Conservation (phyloP, 2,888 invertebrate species). For the Cephus sareptanus region DNA sequence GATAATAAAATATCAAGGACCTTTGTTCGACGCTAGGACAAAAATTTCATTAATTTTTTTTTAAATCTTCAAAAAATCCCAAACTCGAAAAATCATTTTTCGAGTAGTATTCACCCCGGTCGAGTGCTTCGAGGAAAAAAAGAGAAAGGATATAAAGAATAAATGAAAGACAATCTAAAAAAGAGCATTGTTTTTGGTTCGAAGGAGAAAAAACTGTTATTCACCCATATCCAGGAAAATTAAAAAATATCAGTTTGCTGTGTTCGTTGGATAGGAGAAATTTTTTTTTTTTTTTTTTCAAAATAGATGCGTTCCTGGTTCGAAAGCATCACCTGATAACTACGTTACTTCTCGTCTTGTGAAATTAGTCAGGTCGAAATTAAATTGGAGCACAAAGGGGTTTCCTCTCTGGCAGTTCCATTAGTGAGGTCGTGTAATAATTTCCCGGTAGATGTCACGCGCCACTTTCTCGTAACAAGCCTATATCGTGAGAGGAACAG, state of each 20-base stretch:
- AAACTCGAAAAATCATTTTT: not conserved
- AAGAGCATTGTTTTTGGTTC: not conserved
- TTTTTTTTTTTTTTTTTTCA: not conserved
- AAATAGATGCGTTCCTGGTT: not conserved
- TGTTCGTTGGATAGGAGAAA: not conserved
- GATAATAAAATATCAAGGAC: not conserved
- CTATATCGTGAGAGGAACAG: not conserved
- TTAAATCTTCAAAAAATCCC: not conserved
- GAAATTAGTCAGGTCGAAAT: constrained; percentile 1
- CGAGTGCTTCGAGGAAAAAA: no score
- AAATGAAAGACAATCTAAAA: not conserved
- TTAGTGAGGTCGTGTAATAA: not conserved
- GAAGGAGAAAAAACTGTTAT: no score
- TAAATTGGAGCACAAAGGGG: constrained; percentile 2
- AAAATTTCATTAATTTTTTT: not conserved
- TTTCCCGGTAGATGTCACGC: not conserved
- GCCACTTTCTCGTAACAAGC: not conserved
- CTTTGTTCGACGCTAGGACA: not conserved
- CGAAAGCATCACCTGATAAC: not conserved
- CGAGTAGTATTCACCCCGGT: not conserved
- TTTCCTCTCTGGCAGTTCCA: not conserved
- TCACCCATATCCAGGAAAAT: not conserved
- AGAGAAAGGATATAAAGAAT: not conserved
- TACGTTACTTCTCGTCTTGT: not conserved
- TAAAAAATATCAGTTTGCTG: not conserved